Conservation (phyloP, 1,140 invertebrate genomes). For the Philaenus spumarius region DNA sequence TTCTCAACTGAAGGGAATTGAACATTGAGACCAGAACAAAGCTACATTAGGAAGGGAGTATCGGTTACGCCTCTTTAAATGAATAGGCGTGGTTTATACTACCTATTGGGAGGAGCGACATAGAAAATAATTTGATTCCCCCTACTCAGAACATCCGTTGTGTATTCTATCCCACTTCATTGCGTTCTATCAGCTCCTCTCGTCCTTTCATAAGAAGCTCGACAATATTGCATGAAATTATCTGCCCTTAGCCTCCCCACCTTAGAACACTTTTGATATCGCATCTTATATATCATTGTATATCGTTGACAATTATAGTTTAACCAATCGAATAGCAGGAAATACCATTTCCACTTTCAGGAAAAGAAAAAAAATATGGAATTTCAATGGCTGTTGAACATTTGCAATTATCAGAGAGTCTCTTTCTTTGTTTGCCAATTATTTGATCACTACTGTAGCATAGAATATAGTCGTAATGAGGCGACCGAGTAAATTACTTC, state of each 20-base stretch:
- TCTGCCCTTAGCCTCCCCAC: constrained; percentile 1
- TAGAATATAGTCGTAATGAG: too few relatives aligned
- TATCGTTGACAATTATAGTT: too few relatives aligned
- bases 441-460: constrained; percentile 3
- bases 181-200: constrained; percentile 8
- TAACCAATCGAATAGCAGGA: constrained; percentile 13
- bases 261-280: constrained; percentile 10
- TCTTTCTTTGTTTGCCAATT: constrained; percentile 2
- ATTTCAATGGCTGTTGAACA: constrained; percentile 19
- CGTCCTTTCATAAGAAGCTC: constrained; percentile 14
- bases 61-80: not conserved
- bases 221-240: constrained; percentile 15
- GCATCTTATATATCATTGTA: not conserved
- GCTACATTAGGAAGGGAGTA: too few relatives aligned
- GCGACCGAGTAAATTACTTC: too few relatives aligned
- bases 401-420: not conserved
- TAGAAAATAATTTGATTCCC: constrained; percentile 10
- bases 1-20: too few relatives aligned
- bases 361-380: constrained; percentile 9
- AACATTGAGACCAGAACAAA: too few relatives aligned
- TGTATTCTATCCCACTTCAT: not conserved
- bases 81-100: constrained; percentile 1
- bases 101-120: not conserved
- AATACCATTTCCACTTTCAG: constrained; percentile 15
- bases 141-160: not conserved